Evolutionary conservation across 2,888 invertebrate species (phyloP).

Genomic region (Geotrupes spiniger): DNA sequence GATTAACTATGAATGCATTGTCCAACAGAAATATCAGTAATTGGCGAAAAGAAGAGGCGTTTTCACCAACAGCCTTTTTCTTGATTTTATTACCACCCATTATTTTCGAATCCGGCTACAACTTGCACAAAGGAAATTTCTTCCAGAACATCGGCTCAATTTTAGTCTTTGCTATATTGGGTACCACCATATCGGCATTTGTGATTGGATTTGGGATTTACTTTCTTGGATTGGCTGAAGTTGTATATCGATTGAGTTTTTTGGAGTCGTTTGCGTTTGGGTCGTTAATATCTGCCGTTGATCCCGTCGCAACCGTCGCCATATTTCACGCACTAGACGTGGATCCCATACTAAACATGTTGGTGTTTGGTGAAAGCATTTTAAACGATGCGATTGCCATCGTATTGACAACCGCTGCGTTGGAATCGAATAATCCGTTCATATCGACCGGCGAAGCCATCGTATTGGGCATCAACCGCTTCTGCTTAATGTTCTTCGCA

Average conservation of each 20-base stretch:
- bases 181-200: constrained; percentile 95
- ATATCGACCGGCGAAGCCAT: constrained; percentile 79
- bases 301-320: constrained; percentile 98
- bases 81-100: constrained; percentile 95
- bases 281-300: constrained; percentile 96
- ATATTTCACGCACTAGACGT: constrained; percentile 98
- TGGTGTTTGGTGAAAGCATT: constrained; percentile 95
- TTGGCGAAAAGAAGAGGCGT: constrained; percentile 97
- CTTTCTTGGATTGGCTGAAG: constrained; percentile 85
- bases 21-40: constrained; percentile 86
- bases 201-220: constrained; percentile 97
- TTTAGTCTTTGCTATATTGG: constrained; percentile 94
- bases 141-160: constrained; percentile 99
- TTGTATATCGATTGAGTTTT: constrained; percentile 88
- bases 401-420: constrained; percentile 88
- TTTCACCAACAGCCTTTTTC: constrained; percentile 98
- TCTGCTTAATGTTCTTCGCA: constrained; percentile 97
- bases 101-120: constrained; percentile 98
- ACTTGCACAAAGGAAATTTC: constrained; percentile 95
- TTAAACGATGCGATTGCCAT: constrained; percentile 98
- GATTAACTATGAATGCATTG: constrained; percentile 84
- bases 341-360: constrained; percentile 97
- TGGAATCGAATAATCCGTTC: constrained; percentile 67
- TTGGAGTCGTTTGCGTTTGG: constrained; percentile 99
- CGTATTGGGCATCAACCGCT: constrained; percentile 81